These are phyloP conservation scores for Anseranas semipalmata DNA, from an alignment of 2,113 vertebrate species.

Conservation along the genomic window DNA sequence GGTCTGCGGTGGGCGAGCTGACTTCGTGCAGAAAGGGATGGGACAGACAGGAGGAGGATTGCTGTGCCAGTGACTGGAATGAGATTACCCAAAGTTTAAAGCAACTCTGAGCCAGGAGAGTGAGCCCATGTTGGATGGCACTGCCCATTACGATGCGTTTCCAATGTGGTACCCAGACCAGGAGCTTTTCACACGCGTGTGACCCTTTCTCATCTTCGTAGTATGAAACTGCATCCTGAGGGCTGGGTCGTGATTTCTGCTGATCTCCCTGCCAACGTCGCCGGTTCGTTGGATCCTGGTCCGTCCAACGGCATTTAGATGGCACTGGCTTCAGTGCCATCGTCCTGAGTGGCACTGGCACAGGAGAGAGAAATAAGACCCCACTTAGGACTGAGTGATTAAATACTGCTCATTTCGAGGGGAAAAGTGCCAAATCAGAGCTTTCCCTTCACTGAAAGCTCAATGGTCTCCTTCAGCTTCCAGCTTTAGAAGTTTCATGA, in stretches of 20 bases:
- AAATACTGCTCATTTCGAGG: not conserved
- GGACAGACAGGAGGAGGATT: not conserved
- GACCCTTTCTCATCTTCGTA: not conserved
- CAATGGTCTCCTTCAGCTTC: not conserved
- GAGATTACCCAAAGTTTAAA: not conserved
- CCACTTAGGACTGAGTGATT: not conserved
- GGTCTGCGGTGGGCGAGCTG: not conserved
- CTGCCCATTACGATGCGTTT: not conserved
- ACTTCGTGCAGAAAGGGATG: not conserved
- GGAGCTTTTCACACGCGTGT: not conserved
- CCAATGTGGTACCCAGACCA: not conserved
- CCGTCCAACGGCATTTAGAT: not conserved
- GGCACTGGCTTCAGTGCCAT: not conserved
- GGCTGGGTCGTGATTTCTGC: not conserved
- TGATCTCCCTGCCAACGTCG: accelerated
- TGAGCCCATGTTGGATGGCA: not conserved
- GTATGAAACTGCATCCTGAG: not conserved
- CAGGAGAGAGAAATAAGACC: not conserved
- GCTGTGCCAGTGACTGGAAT: not conserved
- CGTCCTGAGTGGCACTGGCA: not conserved
- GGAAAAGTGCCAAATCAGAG: not conserved
- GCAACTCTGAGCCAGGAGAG: not conserved
- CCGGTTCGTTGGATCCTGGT: accelerated
- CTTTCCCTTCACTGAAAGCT: not conserved
- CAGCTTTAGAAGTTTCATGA: not conserved